Conservation (phyloP, 2,113 vertebrate genomes). For the Sceloporus undulatus region DNA sequence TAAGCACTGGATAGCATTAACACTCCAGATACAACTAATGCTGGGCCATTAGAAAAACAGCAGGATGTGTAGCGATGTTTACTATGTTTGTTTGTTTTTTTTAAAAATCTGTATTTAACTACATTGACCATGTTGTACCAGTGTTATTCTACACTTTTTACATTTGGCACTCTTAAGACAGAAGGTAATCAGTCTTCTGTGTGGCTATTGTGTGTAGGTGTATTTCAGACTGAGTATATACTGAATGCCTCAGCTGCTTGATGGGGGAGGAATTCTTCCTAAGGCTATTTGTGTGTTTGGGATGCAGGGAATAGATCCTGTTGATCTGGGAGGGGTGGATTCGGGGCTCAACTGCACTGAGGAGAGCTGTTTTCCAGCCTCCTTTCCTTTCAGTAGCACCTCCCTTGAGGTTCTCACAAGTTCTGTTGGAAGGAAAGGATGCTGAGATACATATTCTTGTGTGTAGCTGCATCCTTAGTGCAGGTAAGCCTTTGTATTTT, state of each 20-base stretch:
- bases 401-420: neutral
- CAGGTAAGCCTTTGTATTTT: constrained; percentile 25
- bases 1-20: neutral
- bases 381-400: neutral
- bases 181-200: neutral
- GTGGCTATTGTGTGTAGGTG: neutral
- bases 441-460: neutral
- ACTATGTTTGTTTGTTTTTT: neutral
- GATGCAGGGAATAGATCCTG: constrained; percentile 49
- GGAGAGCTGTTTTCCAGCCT: neutral
- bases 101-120: neutral
- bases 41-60: fast-evolving
- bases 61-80: neutral
- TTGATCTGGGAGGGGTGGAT: neutral
- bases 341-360: neutral
- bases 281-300: constrained; percentile 40
- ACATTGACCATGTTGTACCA: fast-evolving
- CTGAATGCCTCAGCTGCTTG: constrained; percentile 42
- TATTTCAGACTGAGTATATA: constrained; percentile 39
- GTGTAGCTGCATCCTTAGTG: neutral
- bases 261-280: constrained; percentile 46
- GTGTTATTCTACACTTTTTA: constrained; percentile 42
- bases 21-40: neutral
- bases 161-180: neutral
- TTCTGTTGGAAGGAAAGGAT: neutral